A percentile compares a stretch with the other conserved stretches of the same genome.
Evolutionary conservation across 2,888 invertebrate genomes (phyloP).

Genomic region (Panopea generosa): DNA sequence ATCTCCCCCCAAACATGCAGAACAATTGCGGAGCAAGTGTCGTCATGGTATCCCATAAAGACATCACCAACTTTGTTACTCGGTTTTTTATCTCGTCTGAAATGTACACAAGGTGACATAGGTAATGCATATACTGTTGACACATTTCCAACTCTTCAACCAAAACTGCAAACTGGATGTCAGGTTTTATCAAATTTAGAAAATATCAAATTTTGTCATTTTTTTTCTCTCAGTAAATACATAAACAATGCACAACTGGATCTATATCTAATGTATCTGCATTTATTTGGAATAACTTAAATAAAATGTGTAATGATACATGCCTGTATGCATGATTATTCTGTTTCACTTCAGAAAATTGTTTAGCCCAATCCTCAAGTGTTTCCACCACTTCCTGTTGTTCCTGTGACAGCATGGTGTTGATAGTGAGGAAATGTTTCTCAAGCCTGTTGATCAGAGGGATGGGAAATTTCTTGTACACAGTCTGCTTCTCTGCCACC

Average conservation of each 20-base stretch:
- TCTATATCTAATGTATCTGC: too few species aligned
- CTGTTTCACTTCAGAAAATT: slow-evolving; percentile 40
- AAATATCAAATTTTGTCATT: too few species aligned
- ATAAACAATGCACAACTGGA: too few species aligned
- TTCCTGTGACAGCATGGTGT: slow-evolving; percentile 72
- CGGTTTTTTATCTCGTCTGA: neutral
- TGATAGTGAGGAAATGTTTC: slow-evolving; percentile 83
- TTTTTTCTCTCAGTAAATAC: too few species aligned
- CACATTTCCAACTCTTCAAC: too few species aligned
- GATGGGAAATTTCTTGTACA: slow-evolving; percentile 82
- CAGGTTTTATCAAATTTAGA: too few species aligned
- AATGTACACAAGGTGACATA: neutral
- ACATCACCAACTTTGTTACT: slow-evolving; percentile 64
- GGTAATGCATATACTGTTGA: neutral
- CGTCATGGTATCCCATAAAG: slow-evolving; percentile 81
- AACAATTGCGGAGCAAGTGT: slow-evolving; percentile 78
- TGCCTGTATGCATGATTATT: too few species aligned
- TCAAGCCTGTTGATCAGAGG: slow-evolving; percentile 83
- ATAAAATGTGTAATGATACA: too few species aligned
- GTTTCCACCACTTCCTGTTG: slow-evolving; percentile 67
- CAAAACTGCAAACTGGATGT: too few species aligned
- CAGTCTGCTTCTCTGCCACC: slow-evolving; percentile 81
- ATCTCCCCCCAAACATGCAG: slow-evolving; percentile 64
- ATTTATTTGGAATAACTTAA: too few species aligned
- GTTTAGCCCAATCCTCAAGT: slow-evolving; percentile 71